phyloP scores from a whole-genome alignment of 1,140 invertebrate species.

The Drosophila subobscura region DNA sequence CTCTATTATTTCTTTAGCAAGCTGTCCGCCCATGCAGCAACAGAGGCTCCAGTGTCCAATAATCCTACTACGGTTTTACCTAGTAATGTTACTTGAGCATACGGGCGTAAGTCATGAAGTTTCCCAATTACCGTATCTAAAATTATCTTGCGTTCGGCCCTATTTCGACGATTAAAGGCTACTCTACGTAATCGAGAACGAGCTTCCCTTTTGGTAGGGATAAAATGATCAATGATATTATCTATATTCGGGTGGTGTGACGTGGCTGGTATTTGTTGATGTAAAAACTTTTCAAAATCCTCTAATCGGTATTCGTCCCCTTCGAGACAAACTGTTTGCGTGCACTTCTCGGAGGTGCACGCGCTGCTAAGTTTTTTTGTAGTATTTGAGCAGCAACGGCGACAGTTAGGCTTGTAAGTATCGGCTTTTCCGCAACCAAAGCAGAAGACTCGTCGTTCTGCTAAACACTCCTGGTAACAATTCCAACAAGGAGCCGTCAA shows the following conservation, averaged over 20 bases:
- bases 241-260: too few relatives aligned
- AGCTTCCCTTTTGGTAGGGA: background rate
- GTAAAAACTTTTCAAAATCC: too few relatives aligned
- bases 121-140: background rate
- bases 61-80: background rate
- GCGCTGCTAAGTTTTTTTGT: background rate
- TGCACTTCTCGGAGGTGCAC: background rate
- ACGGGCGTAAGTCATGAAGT: background rate
- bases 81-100: background rate
- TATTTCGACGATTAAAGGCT: background rate
- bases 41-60: background rate
- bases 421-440: background rate
- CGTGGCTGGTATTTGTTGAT: too few relatives aligned
- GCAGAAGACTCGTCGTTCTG: conserved; percentile 1
- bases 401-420: too few relatives aligned
- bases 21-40: background rate
- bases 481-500: conserved; percentile 1
- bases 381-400: too few relatives aligned
- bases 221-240: too few relatives aligned
- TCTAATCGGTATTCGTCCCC: background rate
- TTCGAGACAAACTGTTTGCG: background rate
- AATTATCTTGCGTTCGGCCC: background rate
- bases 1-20: background rate
- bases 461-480: conserved; percentile 1
- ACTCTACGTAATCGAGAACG: too few relatives aligned